Percentiles rank a stretch among this genome's conserved stretches.
phyloP scores from a whole-genome alignment of 2,888 invertebrate genomes.

The Eupeodes latifasciatus region DNA sequence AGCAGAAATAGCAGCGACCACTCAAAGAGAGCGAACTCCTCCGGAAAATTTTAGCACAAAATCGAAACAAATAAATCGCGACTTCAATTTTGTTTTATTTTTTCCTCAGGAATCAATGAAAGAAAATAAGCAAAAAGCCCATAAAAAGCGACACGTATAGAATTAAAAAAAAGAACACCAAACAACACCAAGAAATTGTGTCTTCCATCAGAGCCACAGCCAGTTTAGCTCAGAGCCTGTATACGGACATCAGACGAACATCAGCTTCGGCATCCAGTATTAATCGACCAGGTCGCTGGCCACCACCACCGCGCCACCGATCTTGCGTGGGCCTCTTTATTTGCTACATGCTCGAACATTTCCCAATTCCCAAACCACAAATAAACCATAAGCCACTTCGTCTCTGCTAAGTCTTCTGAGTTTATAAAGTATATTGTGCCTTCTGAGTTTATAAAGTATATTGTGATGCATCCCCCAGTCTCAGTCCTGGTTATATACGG shows the following conservation, averaged over 20 bases:
- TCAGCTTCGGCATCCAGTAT: constrained; percentile 56
- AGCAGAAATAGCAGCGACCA: constrained; percentile 22
- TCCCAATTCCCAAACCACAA: constrained; percentile 37
- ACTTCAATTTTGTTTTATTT: constrained; percentile 71
- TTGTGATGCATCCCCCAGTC: constrained; percentile 35
- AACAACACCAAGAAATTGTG: constrained; percentile 62
- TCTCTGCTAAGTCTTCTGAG: not conserved
- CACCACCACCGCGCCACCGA: not conserved
- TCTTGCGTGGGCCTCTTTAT: constrained; percentile 77
- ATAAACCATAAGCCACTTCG: constrained; percentile 74
- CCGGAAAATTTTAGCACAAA: constrained; percentile 69
- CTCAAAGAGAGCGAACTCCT: constrained; percentile 61
- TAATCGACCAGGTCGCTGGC: constrained; percentile 55
- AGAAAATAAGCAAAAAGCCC: constrained; percentile 53
- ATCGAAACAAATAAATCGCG: constrained; percentile 78
- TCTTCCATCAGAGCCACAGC: constrained; percentile 49
- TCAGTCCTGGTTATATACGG: constrained; percentile 43
- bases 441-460: constrained; percentile 8
- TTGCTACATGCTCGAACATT: constrained; percentile 72
- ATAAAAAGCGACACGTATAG: constrained; percentile 60
- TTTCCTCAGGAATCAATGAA: constrained; percentile 56
- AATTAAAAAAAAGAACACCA: constrained; percentile 18
- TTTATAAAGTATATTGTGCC: constrained; percentile 21
- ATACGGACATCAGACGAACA: constrained; percentile 43
- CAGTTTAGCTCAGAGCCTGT: constrained; percentile 14